Evolutionary conservation across 2,888 invertebrate genomes (phyloP).

Genomic region (Pimpla rufipes): DNA sequence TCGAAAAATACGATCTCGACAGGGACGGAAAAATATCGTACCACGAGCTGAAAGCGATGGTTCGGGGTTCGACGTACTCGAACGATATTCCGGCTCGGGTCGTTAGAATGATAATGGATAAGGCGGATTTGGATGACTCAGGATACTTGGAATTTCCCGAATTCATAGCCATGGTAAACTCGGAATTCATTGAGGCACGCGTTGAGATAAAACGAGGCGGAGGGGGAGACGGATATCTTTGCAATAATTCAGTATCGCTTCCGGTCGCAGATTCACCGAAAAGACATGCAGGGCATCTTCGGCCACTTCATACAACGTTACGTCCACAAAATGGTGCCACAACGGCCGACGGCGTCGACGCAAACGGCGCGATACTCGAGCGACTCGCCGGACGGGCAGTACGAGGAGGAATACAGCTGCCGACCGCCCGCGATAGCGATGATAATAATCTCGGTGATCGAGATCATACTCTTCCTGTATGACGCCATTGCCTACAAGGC

Average conservation of each 20-base stretch:
- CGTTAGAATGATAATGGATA: slow-evolving; percentile 89
- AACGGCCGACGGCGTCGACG: slow-evolving; percentile 81
- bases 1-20: slow-evolving; percentile 89
- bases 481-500: slow-evolving; percentile 77
- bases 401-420: slow-evolving; percentile 96
- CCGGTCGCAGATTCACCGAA: slow-evolving; percentile 81
- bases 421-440: slow-evolving; percentile 97
- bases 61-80: slow-evolving; percentile 88
- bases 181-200: slow-evolving; percentile 7
- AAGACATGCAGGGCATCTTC: slow-evolving; percentile 88
- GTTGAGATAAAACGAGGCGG: background rate
- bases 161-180: slow-evolving; percentile 89
- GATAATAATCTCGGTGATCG: slow-evolving; percentile 94
- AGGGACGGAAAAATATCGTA: slow-evolving; percentile 90
- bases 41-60: slow-evolving; percentile 88
- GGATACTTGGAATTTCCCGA: slow-evolving; percentile 90
- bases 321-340: slow-evolving; percentile 87
- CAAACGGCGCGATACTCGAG: slow-evolving; percentile 83
- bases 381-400: slow-evolving; percentile 89
- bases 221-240: too few relatives aligned
- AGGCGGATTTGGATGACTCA: slow-evolving; percentile 89
- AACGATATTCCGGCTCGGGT: slow-evolving; percentile 90
- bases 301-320: slow-evolving; percentile 89
- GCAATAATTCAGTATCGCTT: background rate
- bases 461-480: slow-evolving; percentile 90